Evolutionary conservation across 2,888 invertebrate species (phyloP), one percentile per base, ranked within the genome.

Genomic region (Campaea margaritaria): DNA sequence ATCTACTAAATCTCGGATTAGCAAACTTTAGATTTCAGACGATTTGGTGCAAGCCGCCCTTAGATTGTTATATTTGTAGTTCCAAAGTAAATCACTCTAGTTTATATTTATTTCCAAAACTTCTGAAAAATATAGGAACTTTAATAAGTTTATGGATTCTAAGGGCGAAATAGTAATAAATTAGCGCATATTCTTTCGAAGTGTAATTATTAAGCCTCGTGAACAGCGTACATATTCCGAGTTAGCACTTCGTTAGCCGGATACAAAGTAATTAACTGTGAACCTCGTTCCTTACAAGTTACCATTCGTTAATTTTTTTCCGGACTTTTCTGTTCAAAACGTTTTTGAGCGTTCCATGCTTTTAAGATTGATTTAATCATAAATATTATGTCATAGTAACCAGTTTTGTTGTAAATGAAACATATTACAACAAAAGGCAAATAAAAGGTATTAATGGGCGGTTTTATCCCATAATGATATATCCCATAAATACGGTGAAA

Each of bases 181-280:
- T n/a, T n/a, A n/a, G 0, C 21, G 7, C 5, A 14, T 51, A 47
- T 62, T 60, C 47, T 57, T 54, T 62, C 56, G 64, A 62, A 74
- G 74, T 67, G 65, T 74, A 79, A 76, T 79, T 72, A 74, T 74
- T 68, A 75, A 76, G 70, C 54, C 11, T 11, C 70, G 72, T 71
- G 71, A 73, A 75, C 69, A 76, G 76, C 76, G 79, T 81, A 80
- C 75, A 79, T 79, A 82, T 81, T 78, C 75, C 79, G 70, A 83
- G 80, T 86, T 82, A 83, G 80, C 83, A 82, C 82, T 86, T 83
- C 79, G 80, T 87, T 86, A 85, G 82, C 79, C 70, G 76, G 82
- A 81, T 78, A 83, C 86, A 80, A 85, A 84, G 83, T 87, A 88
- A 87, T 89, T 88, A 88, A 84, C 82, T 76, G 74, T 70, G 74